Evolutionary conservation across 2,888 invertebrate genomes (phyloP), one percentile per base, ranked within the genome.

Genomic region (Pollenia angustigena): DNA sequence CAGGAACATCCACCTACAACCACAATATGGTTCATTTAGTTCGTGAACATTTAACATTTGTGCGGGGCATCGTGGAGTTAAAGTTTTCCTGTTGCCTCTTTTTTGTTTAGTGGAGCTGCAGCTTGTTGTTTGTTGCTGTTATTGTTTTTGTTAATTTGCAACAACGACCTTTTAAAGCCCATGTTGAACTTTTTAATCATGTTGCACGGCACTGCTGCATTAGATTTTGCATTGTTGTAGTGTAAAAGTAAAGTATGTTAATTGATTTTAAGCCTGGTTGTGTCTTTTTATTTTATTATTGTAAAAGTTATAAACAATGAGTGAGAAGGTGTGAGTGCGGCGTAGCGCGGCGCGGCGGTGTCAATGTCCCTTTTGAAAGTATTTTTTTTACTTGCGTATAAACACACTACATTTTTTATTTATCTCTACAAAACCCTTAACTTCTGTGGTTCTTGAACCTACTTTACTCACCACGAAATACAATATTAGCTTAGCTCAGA

Each of bases 1-100:
- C 69, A n/a, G 16, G 56, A 50, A 42, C 11, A 48, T 10, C 46
- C 79, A 62, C 50, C 64, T 72, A 58, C 66, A 52, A 46, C 56
- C 48, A 69, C 74, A 80, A 84, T 62, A 80, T 54, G 74, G 79
- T 85, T 80, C 79, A 80, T 80, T 75, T 69, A 75, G 84, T 85
- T 74, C 84, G 54, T 50, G 60, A 69, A 52, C 58, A 23, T 80
- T 80, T 80, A 75, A 84, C 79, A 68, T 79, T 84, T 68, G 58
- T 18, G 46, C 44, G 52, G 58, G 66, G 58, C 42, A 12, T 76
- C 42, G n/a, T 32, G 6, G 32, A 32, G 32, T 32, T 32, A 32
- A 32, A 52, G 60, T 32, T 72, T 54, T 72, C n/a, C 62, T 52
- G 71, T 14, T 72, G 4, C 14, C 50, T 40, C 7, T 18, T n/a